Evolutionary conservation across 2,888 invertebrate species (phyloP).

Genomic region (Agriopis marginaria): DNA sequence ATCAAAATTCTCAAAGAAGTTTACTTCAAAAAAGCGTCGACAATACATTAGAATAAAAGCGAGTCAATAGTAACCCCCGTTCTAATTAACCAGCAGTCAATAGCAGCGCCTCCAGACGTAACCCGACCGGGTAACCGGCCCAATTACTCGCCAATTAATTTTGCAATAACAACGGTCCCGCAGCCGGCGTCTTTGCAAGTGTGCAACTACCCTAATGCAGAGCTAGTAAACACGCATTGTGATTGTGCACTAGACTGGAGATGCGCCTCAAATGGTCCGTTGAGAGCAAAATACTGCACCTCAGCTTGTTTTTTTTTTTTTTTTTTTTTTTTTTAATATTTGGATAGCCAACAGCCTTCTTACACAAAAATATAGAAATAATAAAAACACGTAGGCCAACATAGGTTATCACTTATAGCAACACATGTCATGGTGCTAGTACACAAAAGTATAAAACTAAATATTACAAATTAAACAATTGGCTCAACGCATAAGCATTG

Average conservation of each 20-base stretch:
- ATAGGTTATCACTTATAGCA: too few relatives aligned
- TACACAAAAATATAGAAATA: too few relatives aligned
- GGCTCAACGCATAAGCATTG: too few relatives aligned
- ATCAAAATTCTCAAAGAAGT: too few relatives aligned
- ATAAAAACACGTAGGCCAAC: too few relatives aligned
- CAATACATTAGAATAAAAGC: background rate
- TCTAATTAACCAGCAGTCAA: slow-evolving; percentile 83
- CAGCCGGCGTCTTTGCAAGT: slow-evolving; percentile 33
- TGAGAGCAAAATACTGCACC: background rate
- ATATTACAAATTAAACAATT: too few relatives aligned
- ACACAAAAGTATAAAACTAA: too few relatives aligned
- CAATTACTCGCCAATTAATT: slow-evolving; percentile 84
- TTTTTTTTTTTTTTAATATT: too few relatives aligned
- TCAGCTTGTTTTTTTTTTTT: too few relatives aligned
- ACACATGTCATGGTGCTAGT: too few relatives aligned
- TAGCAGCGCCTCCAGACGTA: slow-evolving; percentile 80
- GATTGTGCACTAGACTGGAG: slow-evolving; percentile 7
- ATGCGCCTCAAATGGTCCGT: background rate
- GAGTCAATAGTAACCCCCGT: slow-evolving; percentile 39
- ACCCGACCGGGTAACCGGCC: slow-evolving; percentile 66
- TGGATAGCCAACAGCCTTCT: too few relatives aligned
- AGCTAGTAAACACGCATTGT: slow-evolving; percentile 3
- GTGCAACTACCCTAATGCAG: slow-evolving; percentile 23
- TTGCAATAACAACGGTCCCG: slow-evolving; percentile 71
- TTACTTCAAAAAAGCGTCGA: too few relatives aligned